phyloP scores from a whole-genome alignment of 2,797 vertebrate genomes.

The Danio albolineatus region DNA sequence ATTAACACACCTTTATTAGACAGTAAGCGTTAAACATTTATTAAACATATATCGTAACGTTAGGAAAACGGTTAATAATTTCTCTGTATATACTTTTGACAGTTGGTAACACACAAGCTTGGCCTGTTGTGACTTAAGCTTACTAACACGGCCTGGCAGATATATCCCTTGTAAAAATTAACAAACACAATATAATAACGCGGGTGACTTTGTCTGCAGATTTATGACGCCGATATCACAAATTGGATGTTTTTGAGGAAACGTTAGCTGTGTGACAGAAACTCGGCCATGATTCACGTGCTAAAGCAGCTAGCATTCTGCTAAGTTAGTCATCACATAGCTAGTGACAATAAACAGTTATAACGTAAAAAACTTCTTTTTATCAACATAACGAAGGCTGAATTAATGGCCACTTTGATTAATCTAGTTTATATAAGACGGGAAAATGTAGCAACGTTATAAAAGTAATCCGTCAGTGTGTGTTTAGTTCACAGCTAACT shows the following conservation, averaged over 20 bases:
- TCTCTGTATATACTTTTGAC: not conserved
- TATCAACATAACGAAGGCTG: not conserved
- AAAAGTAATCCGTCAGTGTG: not conserved
- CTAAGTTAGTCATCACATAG: not conserved
- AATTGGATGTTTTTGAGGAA: not conserved
- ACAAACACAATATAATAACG: not conserved
- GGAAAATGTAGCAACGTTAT: not conserved
- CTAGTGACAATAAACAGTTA: not conserved
- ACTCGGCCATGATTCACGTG: conserved; percentile 11
- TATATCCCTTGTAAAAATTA: not conserved
- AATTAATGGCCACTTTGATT: not conserved
- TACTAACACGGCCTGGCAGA: not conserved
- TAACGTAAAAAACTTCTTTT: not conserved
- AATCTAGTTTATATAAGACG: not conserved
- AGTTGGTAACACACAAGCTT: not conserved
- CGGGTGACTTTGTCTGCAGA: not conserved
- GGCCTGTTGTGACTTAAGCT: conserved; percentile 7
- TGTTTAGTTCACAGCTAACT: not conserved
- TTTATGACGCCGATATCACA: not conserved
- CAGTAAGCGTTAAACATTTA: not conserved
- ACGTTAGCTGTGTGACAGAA: not conserved
- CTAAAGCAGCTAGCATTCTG: conserved; percentile 37
- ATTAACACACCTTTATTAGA: too few relatives aligned
- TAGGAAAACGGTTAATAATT: not conserved
- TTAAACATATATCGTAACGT: not conserved